Percentiles rank a stretch among this genome's conserved stretches.
Conservation (phyloP, 2,797 vertebrate genomes). For the Hydrocynus forskahlii region DNA sequence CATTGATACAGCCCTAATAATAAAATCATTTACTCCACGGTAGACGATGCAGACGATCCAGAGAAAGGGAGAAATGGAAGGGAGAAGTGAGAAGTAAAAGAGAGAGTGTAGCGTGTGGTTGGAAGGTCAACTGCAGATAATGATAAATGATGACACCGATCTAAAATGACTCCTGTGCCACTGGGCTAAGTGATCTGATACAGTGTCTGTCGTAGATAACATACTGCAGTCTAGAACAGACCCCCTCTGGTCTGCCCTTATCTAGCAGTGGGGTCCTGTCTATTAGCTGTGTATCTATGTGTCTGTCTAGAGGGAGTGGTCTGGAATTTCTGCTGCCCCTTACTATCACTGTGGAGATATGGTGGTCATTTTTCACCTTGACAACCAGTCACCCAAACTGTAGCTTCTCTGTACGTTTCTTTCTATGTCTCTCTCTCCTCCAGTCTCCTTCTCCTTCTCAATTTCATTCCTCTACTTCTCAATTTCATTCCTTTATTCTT, state of each 20-base stretch:
- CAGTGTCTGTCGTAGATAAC: constrained; percentile 68
- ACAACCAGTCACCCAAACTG: constrained; percentile 74
- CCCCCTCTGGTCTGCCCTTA: constrained; percentile 56
- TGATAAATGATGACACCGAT: constrained; percentile 73
- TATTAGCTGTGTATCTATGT: constrained; percentile 53
- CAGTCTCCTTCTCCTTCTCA: neutral
- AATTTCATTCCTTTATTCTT: neutral
- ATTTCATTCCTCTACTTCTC: constrained; percentile 8
- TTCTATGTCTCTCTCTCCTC: constrained; percentile 49
- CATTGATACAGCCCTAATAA: neutral
- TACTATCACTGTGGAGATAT: constrained; percentile 67
- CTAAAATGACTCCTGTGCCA: constrained; percentile 56
- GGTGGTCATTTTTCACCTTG: constrained; percentile 79
- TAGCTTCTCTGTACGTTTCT: constrained; percentile 52
- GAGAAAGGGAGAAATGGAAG: constrained; percentile 54
- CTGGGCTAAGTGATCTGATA: constrained; percentile 59
- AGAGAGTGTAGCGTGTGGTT: constrained; percentile 55
- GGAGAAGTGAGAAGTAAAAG: constrained; percentile 38
- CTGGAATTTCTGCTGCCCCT: constrained; percentile 69
- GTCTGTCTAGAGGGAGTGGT: constrained; percentile 42
- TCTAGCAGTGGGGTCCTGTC: constrained; percentile 57
- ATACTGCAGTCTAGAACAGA: constrained; percentile 63
- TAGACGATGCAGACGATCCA: constrained; percentile 2
- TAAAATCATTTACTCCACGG: neutral
- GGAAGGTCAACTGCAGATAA: constrained; percentile 74